Evolutionary conservation across 1,140 invertebrate species (phyloP), one percentile per base, ranked within the genome.

Genomic region (Pseudomyrmex flavicornis): DNA sequence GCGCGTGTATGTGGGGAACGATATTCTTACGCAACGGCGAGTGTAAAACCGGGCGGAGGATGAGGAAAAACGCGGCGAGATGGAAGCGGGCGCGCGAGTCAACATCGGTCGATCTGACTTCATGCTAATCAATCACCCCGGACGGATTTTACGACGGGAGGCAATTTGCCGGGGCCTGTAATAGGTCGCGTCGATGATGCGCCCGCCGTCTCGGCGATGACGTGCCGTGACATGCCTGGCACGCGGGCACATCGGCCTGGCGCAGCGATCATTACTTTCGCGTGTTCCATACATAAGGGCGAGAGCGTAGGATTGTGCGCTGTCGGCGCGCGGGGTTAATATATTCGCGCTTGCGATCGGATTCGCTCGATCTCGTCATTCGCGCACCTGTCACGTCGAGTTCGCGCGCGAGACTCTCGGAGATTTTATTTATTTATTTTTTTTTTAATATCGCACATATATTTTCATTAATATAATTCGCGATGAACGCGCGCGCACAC

Each of bases 81-180:
- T 63, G 83, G 63, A 76, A 82, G 77, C 54, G 62, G 44, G 17
- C 75, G 44, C 75, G 44, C 83, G 77, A 88, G 87, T 72, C 83
- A 80, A 79, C 76, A 35, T 35, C 76, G 52, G 73, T 69, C 73
- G 61, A 72, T 50, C 75, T 22, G 56, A 72, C 88, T 86, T 90
- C 84, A 82, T 88, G 88, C 89, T 92, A 91, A 92, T 92, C 91
- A 90, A 91, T 93, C 92, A 92, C 72, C 87, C 35, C 83, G 48
- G 74, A 85, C 84, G 80, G 89, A 92, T 92, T 93, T 93, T 90
- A 90, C 83, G 89, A 91, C 80, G 85, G 77, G 80, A 89, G 90
- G 88, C 89, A 91, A 91, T 93, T 92, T 90, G 87, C 91, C 90
- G 65, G 35, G 56, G 70, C 22, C 77, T 80, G 86, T 91, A 90